Percentiles rank a stretch among this genome's conserved stretches.
These are phyloP conservation scores for Arnoldichthys spilopterus DNA, from an alignment of 2,797 vertebrate genomes.

Conservation along the genomic window DNA sequence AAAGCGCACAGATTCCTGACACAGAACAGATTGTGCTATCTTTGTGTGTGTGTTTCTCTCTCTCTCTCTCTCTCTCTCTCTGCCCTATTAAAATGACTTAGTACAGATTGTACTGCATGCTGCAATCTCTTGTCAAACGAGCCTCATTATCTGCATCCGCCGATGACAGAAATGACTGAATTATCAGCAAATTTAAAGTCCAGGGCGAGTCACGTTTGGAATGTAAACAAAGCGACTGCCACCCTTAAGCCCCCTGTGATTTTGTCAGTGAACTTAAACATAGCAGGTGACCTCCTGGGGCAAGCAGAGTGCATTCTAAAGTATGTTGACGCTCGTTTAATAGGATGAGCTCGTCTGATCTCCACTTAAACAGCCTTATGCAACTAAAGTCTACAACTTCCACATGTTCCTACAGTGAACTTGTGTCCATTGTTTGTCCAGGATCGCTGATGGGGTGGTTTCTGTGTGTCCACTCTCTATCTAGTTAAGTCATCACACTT, in stretches of 20 bases:
- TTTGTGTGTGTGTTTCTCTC: neutral
- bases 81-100: neutral
- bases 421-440: too few species aligned
- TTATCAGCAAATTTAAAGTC: neutral
- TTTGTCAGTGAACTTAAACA: neutral
- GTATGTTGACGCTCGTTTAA: constrained; percentile 23
- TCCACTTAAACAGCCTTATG: constrained; percentile 16
- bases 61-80: neutral
- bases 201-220: constrained; percentile 13
- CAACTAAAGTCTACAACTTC: constrained; percentile 12
- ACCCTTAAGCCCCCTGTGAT: neutral
- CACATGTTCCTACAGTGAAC: neutral
- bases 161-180: neutral
- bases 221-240: neutral
- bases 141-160: neutral
- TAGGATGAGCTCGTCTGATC: constrained; percentile 28
- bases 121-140: neutral
- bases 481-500: constrained; percentile 2
- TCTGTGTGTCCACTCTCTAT: neutral
- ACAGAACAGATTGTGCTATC: neutral
- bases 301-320: neutral
- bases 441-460: too few species aligned
- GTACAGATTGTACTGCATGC: neutral
- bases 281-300: constrained; percentile 1
- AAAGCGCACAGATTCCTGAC: neutral